Conservation (phyloP, 2,888 invertebrate species). For the Bellardia bayeri region DNA sequence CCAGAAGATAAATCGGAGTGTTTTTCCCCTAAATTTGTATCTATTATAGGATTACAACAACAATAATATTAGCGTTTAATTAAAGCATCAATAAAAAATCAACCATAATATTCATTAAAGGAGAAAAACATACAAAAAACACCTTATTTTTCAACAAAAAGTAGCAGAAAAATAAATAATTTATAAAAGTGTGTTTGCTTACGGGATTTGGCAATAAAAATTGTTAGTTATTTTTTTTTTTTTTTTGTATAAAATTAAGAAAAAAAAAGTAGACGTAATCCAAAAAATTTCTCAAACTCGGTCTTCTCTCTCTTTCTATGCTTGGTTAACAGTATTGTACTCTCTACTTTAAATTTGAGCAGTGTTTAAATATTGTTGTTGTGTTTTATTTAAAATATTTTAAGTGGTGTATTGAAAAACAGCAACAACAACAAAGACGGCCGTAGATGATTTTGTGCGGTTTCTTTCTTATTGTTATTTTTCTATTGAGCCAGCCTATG, state of each 20-base stretch:
- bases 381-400: constrained; percentile 41
- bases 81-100: neutral
- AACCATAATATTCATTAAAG: constrained; percentile 16
- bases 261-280: constrained; percentile 55
- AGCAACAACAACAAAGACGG: constrained; percentile 16
- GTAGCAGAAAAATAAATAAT: neutral
- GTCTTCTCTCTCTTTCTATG: neutral
- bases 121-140: neutral
- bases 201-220: constrained; percentile 56
- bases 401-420: constrained; percentile 21
- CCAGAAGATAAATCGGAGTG: constrained; percentile 20
- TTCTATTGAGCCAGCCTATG: constrained; percentile 21
- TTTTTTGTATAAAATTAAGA: constrained; percentile 19
- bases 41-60: constrained; percentile 45
- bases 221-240: neutral
- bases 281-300: constrained; percentile 32
- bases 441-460: constrained; percentile 51
- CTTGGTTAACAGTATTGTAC: constrained; percentile 20
- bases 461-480: constrained; percentile 64
- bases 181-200: constrained; percentile 15
- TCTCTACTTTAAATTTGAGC: constrained; percentile 9
- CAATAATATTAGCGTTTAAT: constrained; percentile 18
- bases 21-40: constrained; percentile 19
- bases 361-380: neutral
- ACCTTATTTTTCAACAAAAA: no score